Conservation (phyloP, 1,140 invertebrate genomes). For the Lutraria rhynchaena region DNA sequence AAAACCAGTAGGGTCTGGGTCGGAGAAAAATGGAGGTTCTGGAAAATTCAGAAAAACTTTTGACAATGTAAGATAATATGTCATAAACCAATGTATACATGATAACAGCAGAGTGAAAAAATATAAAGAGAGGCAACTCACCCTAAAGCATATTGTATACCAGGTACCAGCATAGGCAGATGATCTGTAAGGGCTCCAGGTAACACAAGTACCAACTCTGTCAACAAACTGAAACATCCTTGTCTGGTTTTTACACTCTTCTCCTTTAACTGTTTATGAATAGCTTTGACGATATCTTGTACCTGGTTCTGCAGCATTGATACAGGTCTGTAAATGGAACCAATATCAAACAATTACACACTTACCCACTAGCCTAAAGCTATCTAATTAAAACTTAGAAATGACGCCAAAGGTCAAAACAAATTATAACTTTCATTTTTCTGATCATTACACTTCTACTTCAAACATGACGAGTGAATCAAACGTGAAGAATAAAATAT, state of each 20-base stretch:
- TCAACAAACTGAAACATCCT: conserved; percentile 94
- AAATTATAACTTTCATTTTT: no score
- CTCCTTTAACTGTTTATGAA: conserved; percentile 95
- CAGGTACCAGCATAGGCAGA: conserved; percentile 92
- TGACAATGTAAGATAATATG: no score
- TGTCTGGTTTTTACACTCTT: conserved; percentile 97
- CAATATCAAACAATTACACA: no score
- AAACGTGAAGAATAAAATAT: no score
- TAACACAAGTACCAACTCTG: conserved; percentile 94
- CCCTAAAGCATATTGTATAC: conserved; percentile 95
- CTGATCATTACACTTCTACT: no score
- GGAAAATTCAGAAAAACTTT: no score
- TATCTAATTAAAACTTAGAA: no score
- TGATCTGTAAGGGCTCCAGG: conserved; percentile 94
- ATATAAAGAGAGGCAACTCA: conserved; percentile 68
- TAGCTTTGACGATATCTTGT: conserved; percentile 91
- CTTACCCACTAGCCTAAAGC: no score
- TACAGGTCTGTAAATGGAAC: conserved; percentile 73
- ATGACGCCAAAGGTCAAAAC: no score
- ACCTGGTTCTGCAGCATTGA: conserved; percentile 84
- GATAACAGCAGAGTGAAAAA: not conserved
- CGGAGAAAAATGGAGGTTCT: no score
- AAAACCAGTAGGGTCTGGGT: no score
- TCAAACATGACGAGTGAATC: no score
- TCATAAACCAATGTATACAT: not conserved